Base-by-base conservation (phyloP, 2,113 vertebrate species). In the Pelecanoides urinatrix region DNA sequence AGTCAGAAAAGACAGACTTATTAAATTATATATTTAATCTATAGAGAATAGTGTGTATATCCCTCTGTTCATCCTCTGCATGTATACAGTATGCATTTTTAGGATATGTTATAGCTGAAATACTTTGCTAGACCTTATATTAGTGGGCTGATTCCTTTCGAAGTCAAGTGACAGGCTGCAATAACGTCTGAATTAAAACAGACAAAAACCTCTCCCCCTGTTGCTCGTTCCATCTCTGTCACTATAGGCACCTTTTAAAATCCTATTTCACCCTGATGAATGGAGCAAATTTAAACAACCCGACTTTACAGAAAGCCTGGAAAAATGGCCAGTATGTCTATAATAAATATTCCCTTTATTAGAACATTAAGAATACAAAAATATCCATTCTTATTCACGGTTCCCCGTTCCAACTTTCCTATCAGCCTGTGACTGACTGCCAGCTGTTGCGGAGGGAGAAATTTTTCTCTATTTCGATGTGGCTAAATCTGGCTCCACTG, bases 171-270 rank as follows among this genome's bases (percentile, higher is more conserved):
- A 20, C 2, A 25, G 55, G 23, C 47, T 78, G 44, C 32, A 26
- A 21, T 27, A 10, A 21, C 1, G 2, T 19, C 12, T n/a, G 55
- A 53, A 78, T 58, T 72, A 22, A 52, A 38, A 40, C 27, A 85
- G 20, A n/a, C 10, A 27, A 74, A 40, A 36, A 0, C 3, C 23
- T 26, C 17, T 55, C 26, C 34, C 32, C 0, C 1, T 6, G 52
- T 3, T 73, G 15, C 36, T 61, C 2, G 0, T 67, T 90, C 59
- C 13, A 16, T 25, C 21, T 65, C 18, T 66, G 49, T 70, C 23
- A 9, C 45, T 38, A 47, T 2, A 52, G 22, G 34, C 26, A 56
- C 36, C 38, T 63, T 45, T 56, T 56, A 58, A 77, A 82, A 77
- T 62, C 47, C 13, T 62, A 7, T 82, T 73, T 89, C 25, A 29